Evolutionary conservation across 2,888 invertebrate genomes (phyloP).

Genomic region (Chelonus formosanus): DNA sequence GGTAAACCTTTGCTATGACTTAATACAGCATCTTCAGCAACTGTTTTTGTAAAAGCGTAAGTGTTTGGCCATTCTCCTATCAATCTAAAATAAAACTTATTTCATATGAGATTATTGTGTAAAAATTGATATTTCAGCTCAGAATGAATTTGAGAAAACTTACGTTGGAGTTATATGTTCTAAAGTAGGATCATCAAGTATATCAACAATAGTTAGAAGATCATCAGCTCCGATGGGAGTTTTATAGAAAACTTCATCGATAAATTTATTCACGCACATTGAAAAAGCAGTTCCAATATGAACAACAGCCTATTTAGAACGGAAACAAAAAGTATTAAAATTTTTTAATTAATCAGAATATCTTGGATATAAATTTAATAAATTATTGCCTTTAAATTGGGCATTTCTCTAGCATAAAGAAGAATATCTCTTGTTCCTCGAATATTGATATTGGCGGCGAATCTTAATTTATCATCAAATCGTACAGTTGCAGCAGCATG

Average conservation of each 20-base stretch:
- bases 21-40: constrained; percentile 73
- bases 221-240: constrained; percentile 53
- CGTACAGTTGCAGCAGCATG: constrained; percentile 81
- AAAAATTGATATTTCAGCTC: too few relatives aligned
- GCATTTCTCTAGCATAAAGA: constrained; percentile 72
- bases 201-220: constrained; percentile 49
- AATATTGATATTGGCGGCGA: constrained; percentile 76
- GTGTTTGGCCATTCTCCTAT: constrained; percentile 74
- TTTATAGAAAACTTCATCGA: constrained; percentile 58
- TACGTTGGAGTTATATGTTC: constrained; percentile 52
- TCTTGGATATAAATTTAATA: not conserved
- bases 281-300: constrained; percentile 62
- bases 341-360: not conserved
- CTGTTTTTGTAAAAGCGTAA: constrained; percentile 77
- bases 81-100: constrained; percentile 56
- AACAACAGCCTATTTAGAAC: constrained; percentile 53
- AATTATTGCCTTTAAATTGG: constrained; percentile 69
- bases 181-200: constrained; percentile 53
- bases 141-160: constrained; percentile 30
- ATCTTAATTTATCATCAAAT: constrained; percentile 76
- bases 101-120: too few relatives aligned
- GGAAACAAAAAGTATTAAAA: not conserved
- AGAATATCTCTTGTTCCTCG: constrained; percentile 74
- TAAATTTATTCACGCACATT: constrained; percentile 50
- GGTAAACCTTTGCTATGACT: constrained; percentile 70